Evolutionary conservation across 2,113 vertebrate genomes (phyloP), one percentile per base, ranked within the genome.

Genomic region (Gorsachius goisagi): DNA sequence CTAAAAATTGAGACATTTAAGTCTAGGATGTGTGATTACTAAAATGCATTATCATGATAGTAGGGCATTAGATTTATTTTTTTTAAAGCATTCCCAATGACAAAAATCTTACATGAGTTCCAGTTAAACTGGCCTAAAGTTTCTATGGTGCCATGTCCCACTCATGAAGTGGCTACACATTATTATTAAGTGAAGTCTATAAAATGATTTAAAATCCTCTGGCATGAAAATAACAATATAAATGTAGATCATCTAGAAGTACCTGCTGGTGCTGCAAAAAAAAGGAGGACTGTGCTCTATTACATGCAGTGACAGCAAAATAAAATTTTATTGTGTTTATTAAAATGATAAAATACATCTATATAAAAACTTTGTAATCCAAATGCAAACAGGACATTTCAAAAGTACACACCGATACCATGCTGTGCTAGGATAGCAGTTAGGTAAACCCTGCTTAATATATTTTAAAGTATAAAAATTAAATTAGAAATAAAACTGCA

Each of bases 291-390:
- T 76, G 72, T 56, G 52, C 28, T 91, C 53, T 73, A 62, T 45
- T 83, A 71, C 72, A 85, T 2, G 50, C 75, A 80, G 78, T 8
- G 71, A 84, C 93, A 84, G 68, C 41, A 88, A 90, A 88, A 69
- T 71, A 88, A 86, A 85, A 84, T 74, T 96, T 93, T 90, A 95
- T 79, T 50, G 56, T 62, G 85, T 91, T 94, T 93, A 95, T 94
- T 95, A 96, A 96, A 95, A 91, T 88, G 90, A 93, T 56, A 69
- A 80, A 96, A 83, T 52, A 83, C 73, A 87, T 37, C 78, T 66
- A 22, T 49, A 85, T 67, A 90, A 80, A 64, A 90, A 16, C 50
- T 62, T 32, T n/a, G 78, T 47, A 72, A 91, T 53, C 63, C 63
- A 78, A 82, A 83, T 3, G 32, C 55, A 39, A 94, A 69, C 80